Evolutionary conservation across 2,113 vertebrate species (phyloP), one percentile per base, ranked within the genome.

Genomic region (Lichenostomus cassidix): DNA sequence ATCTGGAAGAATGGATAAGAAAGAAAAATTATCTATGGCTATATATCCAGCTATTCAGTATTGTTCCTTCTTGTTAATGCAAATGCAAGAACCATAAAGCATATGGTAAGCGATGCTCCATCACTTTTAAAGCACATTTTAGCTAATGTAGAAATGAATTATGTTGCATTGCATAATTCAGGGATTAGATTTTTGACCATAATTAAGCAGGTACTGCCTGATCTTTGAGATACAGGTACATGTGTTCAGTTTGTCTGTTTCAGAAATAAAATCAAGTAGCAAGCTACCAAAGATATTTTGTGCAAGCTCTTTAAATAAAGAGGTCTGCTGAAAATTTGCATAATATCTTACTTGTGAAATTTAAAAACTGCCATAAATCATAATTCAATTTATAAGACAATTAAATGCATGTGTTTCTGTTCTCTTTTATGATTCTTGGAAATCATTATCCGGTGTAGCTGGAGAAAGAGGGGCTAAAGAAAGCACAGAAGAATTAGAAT

Each of bases 381-480:
- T 89, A 92, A 92, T 81, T 87, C 88, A 94, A 96, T 93, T 95
- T 94, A 76, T 68, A 88, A 78, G 68, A 80, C 88, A 94, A 92
- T 95, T 81, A 96, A 94, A 78, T 89, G 83, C 47, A 53, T 64
- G 79, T 90, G 87, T 64, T 92, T 95, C 94, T 84, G 41, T 94
- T 89, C 64, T 78, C 56, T 92, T 92, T 95, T 90, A 89, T 81
- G 44, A 65, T 89, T 89, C 83, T 75, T 87, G 41, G 76, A 93
- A 96, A 89, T 53, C 20, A 69, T 87, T 90, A 89, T 70, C 85
- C 73, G 49, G 64, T 4, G 4, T 68, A 76, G 41, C 65, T 87
- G 90, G 58, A 89, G 83, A 68, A 71, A 92, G 53, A 64, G 11
- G 7, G 39, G 20, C 69, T 75, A 77, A 68, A 75, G 73, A 74